These are phyloP conservation scores for Microctonus brassicae DNA, from an alignment of 2,888 invertebrate species.

Conservation along the genomic window DNA sequence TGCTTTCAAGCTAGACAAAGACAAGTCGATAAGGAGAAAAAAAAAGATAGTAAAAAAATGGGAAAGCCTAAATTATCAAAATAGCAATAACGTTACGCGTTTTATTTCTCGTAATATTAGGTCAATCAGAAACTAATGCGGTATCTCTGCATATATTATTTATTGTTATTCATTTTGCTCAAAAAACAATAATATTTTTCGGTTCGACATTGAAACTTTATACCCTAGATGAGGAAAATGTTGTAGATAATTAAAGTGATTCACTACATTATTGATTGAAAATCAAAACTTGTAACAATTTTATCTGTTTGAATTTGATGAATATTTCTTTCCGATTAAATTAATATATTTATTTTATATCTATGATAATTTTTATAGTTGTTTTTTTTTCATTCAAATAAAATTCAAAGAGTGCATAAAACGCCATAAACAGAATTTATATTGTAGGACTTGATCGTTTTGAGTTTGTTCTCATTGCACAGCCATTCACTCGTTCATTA, in stretches of 20 bases:
- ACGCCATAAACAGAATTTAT: conserved; percentile 35
- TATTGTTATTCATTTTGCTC: no score
- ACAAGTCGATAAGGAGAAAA: neutral
- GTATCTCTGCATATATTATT: no score
- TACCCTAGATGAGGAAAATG: no score
- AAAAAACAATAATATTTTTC: no score
- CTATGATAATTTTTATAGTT: conserved; percentile 7
- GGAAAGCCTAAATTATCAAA: neutral
- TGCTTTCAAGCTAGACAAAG: conserved; percentile 51
- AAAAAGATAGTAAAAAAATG: neutral
- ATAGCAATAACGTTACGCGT: neutral
- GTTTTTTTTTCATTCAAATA: neutral
- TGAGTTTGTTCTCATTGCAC: conserved; percentile 14
- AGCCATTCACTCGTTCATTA: conserved; percentile 31
- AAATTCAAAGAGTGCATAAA: neutral
- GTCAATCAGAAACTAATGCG: no score
- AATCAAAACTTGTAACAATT: no score
- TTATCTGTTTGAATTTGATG: no score
- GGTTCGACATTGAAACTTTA: no score
- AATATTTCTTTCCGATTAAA: no score
- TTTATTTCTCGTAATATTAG: no score
- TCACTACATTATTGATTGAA: no score
- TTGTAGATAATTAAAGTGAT: no score
- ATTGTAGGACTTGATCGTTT: conserved; percentile 31
- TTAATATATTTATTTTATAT: neutral